phyloP scores from a whole-genome alignment of 2,113 vertebrate species.

The Glaucidium brasilianum region DNA sequence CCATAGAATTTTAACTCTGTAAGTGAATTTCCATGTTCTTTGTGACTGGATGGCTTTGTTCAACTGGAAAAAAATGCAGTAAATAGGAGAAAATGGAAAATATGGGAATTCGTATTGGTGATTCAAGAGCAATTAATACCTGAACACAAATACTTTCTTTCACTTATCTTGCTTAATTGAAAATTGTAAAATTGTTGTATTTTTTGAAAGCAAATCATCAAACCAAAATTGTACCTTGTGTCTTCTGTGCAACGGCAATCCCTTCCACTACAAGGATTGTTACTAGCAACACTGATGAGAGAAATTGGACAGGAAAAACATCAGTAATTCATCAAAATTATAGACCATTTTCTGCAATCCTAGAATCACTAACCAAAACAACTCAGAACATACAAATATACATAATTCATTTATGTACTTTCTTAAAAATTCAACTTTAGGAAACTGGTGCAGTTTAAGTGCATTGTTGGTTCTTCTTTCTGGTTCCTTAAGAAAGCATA shows the following conservation, averaged over 20 bases:
- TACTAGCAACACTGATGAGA: constrained; percentile 86
- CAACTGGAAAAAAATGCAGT: background rate
- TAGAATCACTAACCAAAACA: background rate
- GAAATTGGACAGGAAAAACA: constrained; percentile 53
- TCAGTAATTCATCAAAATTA: constrained; percentile 14
- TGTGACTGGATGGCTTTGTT: background rate
- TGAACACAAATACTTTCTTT: background rate
- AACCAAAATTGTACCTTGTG: constrained; percentile 80
- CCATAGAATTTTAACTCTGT: background rate
- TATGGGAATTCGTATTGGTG: background rate
- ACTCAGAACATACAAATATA: background rate
- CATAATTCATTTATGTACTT: background rate
- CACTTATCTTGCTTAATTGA: background rate
- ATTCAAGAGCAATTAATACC: background rate
- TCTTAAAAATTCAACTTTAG: background rate
- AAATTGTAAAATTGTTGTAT: background rate
- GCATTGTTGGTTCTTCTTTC: background rate
- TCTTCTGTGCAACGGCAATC: constrained; percentile 93
- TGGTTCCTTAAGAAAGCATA: background rate
- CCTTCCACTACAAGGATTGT: constrained; percentile 92
- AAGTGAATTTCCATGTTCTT: background rate
- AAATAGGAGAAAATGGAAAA: background rate
- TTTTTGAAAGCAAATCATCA: background rate
- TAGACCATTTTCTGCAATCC: background rate
- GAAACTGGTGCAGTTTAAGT: background rate